Evolutionary conservation across 92 coral and sea anemone species (phyloP), one percentile per base, ranked within the genome.

Genomic region (Actinernus sp.): DNA sequence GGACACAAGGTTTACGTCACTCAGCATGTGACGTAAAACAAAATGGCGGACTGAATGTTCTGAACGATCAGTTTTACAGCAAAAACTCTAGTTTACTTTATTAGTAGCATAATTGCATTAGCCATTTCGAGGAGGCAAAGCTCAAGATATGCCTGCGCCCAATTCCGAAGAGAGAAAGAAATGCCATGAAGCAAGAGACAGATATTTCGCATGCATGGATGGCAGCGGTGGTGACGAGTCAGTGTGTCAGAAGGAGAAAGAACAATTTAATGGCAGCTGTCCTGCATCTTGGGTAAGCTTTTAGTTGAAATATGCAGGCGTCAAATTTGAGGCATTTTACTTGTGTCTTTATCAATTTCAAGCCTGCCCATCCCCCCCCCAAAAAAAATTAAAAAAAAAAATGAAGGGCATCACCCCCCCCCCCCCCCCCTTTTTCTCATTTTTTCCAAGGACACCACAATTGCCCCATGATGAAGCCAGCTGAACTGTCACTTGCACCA

Each of bases 111-210:
- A n/a, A n/a, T n/a, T n/a, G n/a, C n/a, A n/a, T n/a, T n/a, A n/a
- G n/a, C n/a, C n/a, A n/a, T n/a, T n/a, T n/a, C n/a, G n/a, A n/a
- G n/a, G n/a, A n/a, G n/a, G n/a, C n/a, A n/a, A n/a, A n/a, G n/a
- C n/a, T n/a, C n/a, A n/a, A n/a, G n/a, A 13, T 54, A 92, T 95
- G 99, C 90, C 95, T 18, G 99, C 99, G 27, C 99, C 99, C 29
- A 90, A 79, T 34, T 83, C 95, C 47, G 89, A 83, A 37, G 88
- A 92, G 32, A 85, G 99, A 41, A 76, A 58, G 49, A 68, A 54
- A 57, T 95, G 99, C 25, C 78, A 95, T 59, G 86, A 68, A 58
- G 85, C 99, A 16, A 82, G 99, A 52, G 99, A 95, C 60, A 84
- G 39, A 31, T 95, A 83, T 58, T 95, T 83, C 59, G 63, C 82